phyloP scores from a whole-genome alignment of 2,797 vertebrate genomes.

The Acipenser oxyrinchus region DNA sequence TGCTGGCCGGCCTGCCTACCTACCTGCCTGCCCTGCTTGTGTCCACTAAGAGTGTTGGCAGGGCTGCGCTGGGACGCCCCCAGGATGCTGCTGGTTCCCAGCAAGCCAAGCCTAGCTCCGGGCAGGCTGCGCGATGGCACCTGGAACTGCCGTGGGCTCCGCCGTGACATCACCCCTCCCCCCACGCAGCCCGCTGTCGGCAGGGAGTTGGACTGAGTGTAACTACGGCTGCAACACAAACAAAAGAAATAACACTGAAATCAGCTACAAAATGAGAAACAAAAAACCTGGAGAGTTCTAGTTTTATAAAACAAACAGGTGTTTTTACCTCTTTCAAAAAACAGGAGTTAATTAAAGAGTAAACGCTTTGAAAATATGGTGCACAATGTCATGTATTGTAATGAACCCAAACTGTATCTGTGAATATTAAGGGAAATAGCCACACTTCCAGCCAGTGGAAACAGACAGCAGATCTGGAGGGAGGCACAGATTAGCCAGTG shows the following conservation, averaged over 20 bases:
- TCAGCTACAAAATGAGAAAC: too few species aligned
- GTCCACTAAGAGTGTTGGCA: slow-evolving; percentile 76
- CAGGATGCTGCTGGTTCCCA: slow-evolving; percentile 77
- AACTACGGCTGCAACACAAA: slow-evolving; percentile 62
- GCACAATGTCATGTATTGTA: too few species aligned
- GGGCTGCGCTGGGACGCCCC: slow-evolving; percentile 75
- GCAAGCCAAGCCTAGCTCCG: slow-evolving; percentile 74
- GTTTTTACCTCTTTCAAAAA: too few species aligned
- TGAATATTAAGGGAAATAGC: too few species aligned
- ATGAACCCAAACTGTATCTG: too few species aligned
- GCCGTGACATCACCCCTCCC: slow-evolving; percentile 68
- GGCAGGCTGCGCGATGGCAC: slow-evolving; percentile 87
- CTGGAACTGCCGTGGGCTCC: slow-evolving; percentile 90
- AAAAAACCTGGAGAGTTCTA: too few species aligned
- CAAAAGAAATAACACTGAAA: slow-evolving; percentile 2
- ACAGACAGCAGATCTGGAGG: too few species aligned
- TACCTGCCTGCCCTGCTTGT: slow-evolving; percentile 93
- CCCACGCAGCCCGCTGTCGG: slow-evolving; percentile 81
- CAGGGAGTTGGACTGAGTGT: slow-evolving; percentile 92
- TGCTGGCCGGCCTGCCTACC: neutral
- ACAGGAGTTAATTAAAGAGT: too few species aligned
- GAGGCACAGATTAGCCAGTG: too few species aligned
- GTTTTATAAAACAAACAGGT: too few species aligned
- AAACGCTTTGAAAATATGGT: too few species aligned
- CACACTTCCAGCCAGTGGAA: too few species aligned